Evolutionary conservation across 2,113 vertebrate genomes (phyloP), one percentile per base, ranked within the genome.

Genomic region (Bungarus multicinctus): DNA sequence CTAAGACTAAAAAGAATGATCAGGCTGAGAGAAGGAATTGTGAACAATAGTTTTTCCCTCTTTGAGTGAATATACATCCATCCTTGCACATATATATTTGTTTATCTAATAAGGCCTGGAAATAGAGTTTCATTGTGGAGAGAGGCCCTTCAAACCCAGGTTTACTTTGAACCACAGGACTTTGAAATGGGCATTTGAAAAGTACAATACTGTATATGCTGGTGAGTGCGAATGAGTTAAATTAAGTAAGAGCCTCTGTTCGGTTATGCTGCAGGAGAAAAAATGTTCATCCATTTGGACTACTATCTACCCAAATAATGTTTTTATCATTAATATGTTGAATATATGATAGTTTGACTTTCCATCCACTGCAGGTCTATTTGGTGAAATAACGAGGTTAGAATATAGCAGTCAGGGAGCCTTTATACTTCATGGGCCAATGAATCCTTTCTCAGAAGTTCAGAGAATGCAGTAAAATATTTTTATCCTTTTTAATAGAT

Each of bases 401-500:
- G 34, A 87, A 90, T 64, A 90, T 60, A 47, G 47, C n/a, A 60
- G 91, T 55, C 39, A 39, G 43, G 54, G 89, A 60, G 52, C 34
- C n/a, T 27, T 12, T 9, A 25, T 39, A 30, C 60, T 43, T 88
- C 16, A 7, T 85, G 52, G 90, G 39, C 14, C 55, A 39, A 25
- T 89, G 69, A 50, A 85, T 39, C 43, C 39, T 86, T 57, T n/a
- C 87, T 54, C 34, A 89, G 53, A 89, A 50, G 22, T 60, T 86
- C n/a, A 88, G 39, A 43, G 60, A 20, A 69, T 52, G 9, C 54
- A 90, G 47, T 43, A 88, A 52, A 60, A 50, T 52, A 27, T 86
- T 90, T 52, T 89, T 90, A 58, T 90, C 64, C n/a, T 45, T 90
- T 90, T 87, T 93, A 53, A 89, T 50, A 86, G 92, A 64, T 55